A percentile compares a stretch with the other conserved stretches of the same genome.
Conservation (phyloP, 2,888 invertebrate species). For the Polymixis flavicincta region DNA sequence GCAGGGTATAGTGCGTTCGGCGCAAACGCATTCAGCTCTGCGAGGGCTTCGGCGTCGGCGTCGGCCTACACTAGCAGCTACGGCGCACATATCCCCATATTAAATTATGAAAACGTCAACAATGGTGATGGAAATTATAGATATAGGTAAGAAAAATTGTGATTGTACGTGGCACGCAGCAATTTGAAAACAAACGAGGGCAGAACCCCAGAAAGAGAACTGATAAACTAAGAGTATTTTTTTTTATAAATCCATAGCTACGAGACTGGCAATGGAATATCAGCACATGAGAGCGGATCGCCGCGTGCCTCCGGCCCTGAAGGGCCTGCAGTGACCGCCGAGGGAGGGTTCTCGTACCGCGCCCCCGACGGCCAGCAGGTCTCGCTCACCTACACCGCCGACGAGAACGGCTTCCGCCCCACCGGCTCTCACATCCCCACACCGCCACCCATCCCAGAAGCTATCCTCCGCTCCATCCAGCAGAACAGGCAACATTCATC, state of each 20-base stretch:
- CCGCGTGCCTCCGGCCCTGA: conserved; percentile 88
- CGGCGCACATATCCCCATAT: conserved; percentile 89
- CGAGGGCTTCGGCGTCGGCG: conserved; percentile 64
- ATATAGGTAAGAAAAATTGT: conserved; percentile 85
- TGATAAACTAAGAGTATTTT: not conserved
- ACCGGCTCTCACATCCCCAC: conserved; percentile 90
- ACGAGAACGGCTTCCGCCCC: conserved; percentile 93
- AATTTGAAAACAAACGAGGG: not conserved
- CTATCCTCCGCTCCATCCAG: conserved; percentile 87
- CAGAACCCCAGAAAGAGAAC: not conserved
- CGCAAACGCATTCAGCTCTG: conserved; percentile 64
- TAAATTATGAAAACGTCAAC: conserved; percentile 91
- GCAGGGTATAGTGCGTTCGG: conserved; percentile 67
- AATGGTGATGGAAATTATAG: conserved; percentile 92
- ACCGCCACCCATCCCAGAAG: conserved; percentile 90
- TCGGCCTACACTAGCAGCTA: conserved; percentile 63
- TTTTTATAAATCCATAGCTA: conserved; percentile 75
- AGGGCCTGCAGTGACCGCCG: conserved; percentile 88
- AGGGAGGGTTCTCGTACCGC: conserved; percentile 92
- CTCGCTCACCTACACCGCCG: conserved; percentile 91
- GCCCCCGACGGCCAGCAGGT: conserved; percentile 92
- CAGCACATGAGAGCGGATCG: conserved; percentile 89
- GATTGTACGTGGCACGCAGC: not conserved
- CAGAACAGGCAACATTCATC: conserved; percentile 80
- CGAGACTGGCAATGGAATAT: conserved; percentile 91